Evolutionary conservation across 2,888 invertebrate genomes (phyloP).

Genomic region (Aquatica leii): DNA sequence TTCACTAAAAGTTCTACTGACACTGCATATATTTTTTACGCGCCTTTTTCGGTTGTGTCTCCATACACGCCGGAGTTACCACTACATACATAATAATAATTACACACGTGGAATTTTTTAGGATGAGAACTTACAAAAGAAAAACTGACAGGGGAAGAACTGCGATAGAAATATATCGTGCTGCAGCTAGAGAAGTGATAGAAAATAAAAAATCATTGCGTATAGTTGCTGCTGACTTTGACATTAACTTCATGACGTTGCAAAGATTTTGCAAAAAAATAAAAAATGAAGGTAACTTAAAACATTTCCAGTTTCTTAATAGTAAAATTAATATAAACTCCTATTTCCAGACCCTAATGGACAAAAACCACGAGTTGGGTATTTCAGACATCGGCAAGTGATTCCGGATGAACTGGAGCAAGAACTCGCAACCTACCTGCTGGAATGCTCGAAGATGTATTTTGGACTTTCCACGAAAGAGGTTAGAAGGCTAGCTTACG

Average conservation of each 20-base stretch:
- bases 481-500: conserved; percentile 41
- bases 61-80: too few relatives aligned
- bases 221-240: background rate
- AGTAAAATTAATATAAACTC: too few relatives aligned
- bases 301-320: too few relatives aligned
- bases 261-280: conserved; percentile 1
- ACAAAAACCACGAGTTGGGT: background rate
- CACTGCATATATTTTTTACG: too few relatives aligned
- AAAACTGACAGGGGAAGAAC: background rate
- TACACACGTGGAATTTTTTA: too few relatives aligned
- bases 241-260: background rate
- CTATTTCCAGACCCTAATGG: too few relatives aligned
- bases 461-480: conserved; percentile 38
- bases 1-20: too few relatives aligned
- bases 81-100: too few relatives aligned
- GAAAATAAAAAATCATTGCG: background rate
- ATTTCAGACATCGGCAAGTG: background rate
- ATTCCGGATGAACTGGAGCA: background rate
- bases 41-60: too few relatives aligned
- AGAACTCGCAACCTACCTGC: background rate
- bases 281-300: background rate
- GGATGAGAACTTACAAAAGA: background rate
- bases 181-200: background rate
- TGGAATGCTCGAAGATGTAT: conserved; percentile 13
- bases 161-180: background rate